Evolutionary conservation across 1,140 invertebrate species (phyloP).

Genomic region (Prorops nasuta): DNA sequence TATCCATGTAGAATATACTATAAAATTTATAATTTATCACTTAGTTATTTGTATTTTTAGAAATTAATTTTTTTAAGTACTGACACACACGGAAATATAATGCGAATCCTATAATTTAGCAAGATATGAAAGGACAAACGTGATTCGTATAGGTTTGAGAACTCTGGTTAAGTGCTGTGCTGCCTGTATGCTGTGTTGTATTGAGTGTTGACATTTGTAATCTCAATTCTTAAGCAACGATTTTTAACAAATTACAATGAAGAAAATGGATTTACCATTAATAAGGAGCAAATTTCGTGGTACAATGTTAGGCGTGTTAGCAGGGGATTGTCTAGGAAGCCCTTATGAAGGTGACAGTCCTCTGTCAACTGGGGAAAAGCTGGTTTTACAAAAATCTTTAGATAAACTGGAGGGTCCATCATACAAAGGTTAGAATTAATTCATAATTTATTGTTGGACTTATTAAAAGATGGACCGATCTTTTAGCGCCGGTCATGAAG

Average conservation of each 20-base stretch:
- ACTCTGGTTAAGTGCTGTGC: too few relatives aligned
- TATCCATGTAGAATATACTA: too few relatives aligned
- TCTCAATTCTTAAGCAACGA: too few relatives aligned
- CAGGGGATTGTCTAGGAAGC: constrained; percentile 73
- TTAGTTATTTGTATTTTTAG: too few relatives aligned
- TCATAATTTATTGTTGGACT: not conserved
- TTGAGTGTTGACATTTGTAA: too few relatives aligned
- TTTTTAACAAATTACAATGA: constrained; percentile 12
- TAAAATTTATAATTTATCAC: too few relatives aligned
- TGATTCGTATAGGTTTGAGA: too few relatives aligned
- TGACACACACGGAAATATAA: too few relatives aligned
- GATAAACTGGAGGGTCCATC: constrained; percentile 60
- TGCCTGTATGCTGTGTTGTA: too few relatives aligned
- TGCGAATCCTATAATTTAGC: too few relatives aligned
- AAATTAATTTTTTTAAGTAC: too few relatives aligned
- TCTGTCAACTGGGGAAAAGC: constrained; percentile 50
- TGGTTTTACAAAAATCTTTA: constrained; percentile 62
- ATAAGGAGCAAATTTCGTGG: constrained; percentile 66
- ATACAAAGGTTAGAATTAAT: constrained; percentile 56
- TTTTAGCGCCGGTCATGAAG: constrained; percentile 60
- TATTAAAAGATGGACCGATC: constrained; percentile 3
- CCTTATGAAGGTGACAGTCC: constrained; percentile 66
- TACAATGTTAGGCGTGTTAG: constrained; percentile 65
- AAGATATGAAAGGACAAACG: too few relatives aligned
- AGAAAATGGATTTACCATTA: constrained; percentile 46